Evolutionary conservation across 2,888 invertebrate species (phyloP).

Genomic region (Sminthurinus aureus): DNA sequence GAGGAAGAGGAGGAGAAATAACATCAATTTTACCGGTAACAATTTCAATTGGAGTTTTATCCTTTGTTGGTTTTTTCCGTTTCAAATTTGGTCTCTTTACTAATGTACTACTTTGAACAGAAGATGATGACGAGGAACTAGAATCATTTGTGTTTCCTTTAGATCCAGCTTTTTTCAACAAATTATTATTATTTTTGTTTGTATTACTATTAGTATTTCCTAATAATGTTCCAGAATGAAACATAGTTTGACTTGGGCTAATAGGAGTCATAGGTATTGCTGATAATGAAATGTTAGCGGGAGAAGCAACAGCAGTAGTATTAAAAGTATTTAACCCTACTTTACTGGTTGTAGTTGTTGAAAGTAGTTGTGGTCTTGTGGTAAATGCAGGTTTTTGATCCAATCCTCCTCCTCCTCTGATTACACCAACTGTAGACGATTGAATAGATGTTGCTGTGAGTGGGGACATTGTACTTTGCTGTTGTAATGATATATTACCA

Average conservation of each 20-base stretch:
- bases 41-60: not conserved
- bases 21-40: not conserved
- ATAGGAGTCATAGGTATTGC: slow-evolving; percentile 4
- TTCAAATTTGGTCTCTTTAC: slow-evolving; percentile 26
- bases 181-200: not conserved
- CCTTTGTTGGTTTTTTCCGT: slow-evolving; percentile 12
- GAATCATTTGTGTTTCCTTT: not conserved
- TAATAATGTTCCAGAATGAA: slow-evolving; percentile 5
- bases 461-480: not conserved
- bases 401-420: not conserved
- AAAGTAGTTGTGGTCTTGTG: slow-evolving; percentile 43
- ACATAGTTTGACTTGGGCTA: slow-evolving; percentile 22
- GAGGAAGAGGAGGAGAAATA: not conserved
- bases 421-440: not conserved
- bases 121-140: not conserved
- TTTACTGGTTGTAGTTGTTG: slow-evolving; percentile 27
- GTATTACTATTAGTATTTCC: too few species aligned
- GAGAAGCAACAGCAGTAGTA: not conserved
- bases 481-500: slow-evolving; percentile 8
- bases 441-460: not conserved
- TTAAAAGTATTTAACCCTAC: not conserved
- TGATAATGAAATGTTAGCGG: not conserved
- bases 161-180: not conserved
- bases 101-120: not conserved
- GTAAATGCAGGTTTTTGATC: slow-evolving; percentile 10